Evolutionary conservation across 2,888 invertebrate genomes (phyloP), one percentile per base, ranked within the genome.

Genomic region (Zele albiditarsus): DNA sequence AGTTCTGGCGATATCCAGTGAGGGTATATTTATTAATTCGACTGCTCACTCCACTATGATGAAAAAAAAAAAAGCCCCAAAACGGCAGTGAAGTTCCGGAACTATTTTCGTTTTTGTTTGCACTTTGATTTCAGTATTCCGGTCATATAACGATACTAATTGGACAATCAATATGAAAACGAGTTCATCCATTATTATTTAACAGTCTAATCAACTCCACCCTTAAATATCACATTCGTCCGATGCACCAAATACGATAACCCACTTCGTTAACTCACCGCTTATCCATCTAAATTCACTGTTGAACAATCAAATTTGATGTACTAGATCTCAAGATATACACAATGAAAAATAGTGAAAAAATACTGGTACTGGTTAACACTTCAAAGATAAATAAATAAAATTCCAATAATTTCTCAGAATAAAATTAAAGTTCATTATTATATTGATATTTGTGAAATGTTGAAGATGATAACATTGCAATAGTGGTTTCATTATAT

Each of bases 1-100:
- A 60, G 57, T 75, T 60, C n/a, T 71, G 27, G 60, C 42, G 49
- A 66, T 74, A 71, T 66, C 71, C 65, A 42, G 42, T 38, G n/a
- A 31, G 20, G 27, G 14, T 58, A 33, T 70, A 70, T 70, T 70
- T 70, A 70, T 70, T 71, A 38, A 46, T 46, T 74, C 53, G 49
- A 33, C 69, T 69, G 49, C 31, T 60, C 49, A 49, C 25, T 38
- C 31, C 31, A 68, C 60, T 28, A 71, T 33, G 62, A 62, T 62
- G 46, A 28, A 25, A 33, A 20, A 62, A 57, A 66, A 58, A 58
- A 63, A 69, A 53, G 28, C 31, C 46, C 10, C 25, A 49, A 49
- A 63, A 12, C n/a, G 42, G n/a, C 38, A 63, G 63, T 74, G 62
- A 69, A 68, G 31, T 27, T 69, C 57, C 16, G 23, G 20, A 14